Evolutionary conservation across 2,797 vertebrate species (phyloP).

Genomic region (Gadopsis bispinosus): DNA sequence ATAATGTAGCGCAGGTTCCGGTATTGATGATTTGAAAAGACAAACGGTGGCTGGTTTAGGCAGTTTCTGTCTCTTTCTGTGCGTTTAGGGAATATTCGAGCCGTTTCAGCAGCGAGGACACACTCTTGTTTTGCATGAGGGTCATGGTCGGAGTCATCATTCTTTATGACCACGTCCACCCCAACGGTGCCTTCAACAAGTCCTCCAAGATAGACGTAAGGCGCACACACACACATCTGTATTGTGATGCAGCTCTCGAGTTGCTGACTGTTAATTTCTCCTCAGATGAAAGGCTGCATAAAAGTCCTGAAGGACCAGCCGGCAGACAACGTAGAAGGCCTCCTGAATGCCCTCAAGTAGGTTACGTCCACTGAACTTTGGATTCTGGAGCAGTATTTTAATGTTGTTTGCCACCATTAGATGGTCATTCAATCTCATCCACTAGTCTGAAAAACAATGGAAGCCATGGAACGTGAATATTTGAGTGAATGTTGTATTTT

Average conservation of each 20-base stretch:
- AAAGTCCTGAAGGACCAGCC: conserved; percentile 96
- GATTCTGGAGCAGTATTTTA: neutral
- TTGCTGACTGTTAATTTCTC: conserved; percentile 1
- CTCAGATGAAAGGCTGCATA: conserved; percentile 82
- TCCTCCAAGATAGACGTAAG: conserved; percentile 99
- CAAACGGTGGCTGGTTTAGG: neutral
- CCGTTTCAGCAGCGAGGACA: conserved; percentile 97
- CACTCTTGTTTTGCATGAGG: conserved; percentile 97
- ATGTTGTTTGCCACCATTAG: neutral
- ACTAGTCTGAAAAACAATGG: neutral
- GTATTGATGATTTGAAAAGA: neutral
- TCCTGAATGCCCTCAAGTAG: conserved; percentile 97
- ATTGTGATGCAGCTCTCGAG: neutral
- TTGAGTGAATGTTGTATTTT: conserved; percentile 6
- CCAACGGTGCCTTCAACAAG: conserved; percentile 98
- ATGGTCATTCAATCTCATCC: neutral
- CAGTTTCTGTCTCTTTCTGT: neutral
- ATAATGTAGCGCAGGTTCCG: neutral
- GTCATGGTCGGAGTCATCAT: conserved; percentile 99
- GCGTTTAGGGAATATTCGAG: conserved; percentile 92
- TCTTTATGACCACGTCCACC: conserved; percentile 98
- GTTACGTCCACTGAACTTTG: conserved; percentile 46
- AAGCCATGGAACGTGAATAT: neutral
- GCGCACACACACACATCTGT: neutral
- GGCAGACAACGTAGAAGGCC: conserved; percentile 95